Evolutionary conservation across 2,888 invertebrate genomes (phyloP).

Genomic region (Alloplasta piceator): DNA sequence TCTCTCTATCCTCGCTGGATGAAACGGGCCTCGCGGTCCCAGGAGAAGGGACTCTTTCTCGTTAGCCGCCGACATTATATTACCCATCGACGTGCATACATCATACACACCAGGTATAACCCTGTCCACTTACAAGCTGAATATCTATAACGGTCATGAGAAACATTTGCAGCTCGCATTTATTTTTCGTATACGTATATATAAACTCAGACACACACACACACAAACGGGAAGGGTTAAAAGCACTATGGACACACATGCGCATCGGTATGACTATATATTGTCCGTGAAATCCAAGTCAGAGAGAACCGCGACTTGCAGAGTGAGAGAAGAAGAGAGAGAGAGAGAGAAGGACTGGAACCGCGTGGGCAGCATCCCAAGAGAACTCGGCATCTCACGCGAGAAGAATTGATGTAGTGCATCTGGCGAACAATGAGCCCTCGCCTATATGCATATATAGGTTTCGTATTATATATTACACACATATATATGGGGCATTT

Average conservation of each 20-base stretch:
- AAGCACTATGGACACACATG: slow-evolving; percentile 12
- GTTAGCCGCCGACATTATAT: slow-evolving; percentile 83
- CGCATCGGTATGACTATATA: slow-evolving; percentile 26
- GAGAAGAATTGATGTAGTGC: slow-evolving; percentile 80
- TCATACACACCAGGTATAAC: slow-evolving; percentile 73
- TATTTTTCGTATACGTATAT: slow-evolving; percentile 59
- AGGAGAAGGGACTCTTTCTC: slow-evolving; percentile 77
- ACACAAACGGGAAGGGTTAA: not conserved
- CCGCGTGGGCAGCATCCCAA: slow-evolving; percentile 76
- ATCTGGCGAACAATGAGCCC: slow-evolving; percentile 76
- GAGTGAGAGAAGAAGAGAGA: slow-evolving; percentile 48
- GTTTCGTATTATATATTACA: slow-evolving; percentile 21
- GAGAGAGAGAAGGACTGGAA: slow-evolving; percentile 29
- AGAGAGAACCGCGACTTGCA: slow-evolving; percentile 53
- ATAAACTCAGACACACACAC: slow-evolving; percentile 6
- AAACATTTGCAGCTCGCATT: slow-evolving; percentile 80
- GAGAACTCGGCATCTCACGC: slow-evolving; percentile 65
- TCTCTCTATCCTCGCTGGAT: not conserved
- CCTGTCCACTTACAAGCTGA: slow-evolving; percentile 77
- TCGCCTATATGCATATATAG: slow-evolving; percentile 49
- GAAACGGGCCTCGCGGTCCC: slow-evolving; percentile 55
- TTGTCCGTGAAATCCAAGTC: slow-evolving; percentile 31
- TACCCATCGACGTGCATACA: slow-evolving; percentile 81
- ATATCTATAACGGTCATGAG: slow-evolving; percentile 80
- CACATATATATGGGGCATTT: not conserved